phyloP scores from a whole-genome alignment of 2,888 invertebrate species.

The Tinea trinotella region DNA sequence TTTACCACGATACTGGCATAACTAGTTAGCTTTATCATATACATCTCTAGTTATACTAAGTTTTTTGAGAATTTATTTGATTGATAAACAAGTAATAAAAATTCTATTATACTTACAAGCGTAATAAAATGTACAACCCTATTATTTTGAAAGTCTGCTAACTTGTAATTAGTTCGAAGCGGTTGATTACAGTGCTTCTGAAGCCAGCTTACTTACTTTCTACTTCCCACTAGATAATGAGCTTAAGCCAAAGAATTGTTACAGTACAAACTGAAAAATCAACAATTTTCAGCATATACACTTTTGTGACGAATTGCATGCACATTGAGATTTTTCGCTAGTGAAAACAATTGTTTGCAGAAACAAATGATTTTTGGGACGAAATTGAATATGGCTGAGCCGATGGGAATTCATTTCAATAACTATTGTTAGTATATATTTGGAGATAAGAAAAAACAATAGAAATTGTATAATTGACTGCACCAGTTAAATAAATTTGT shows the following conservation, averaged over 20 bases:
- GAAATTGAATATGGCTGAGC: background rate
- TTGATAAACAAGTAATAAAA: background rate
- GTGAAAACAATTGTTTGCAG: background rate
- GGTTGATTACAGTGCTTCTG: constrained; percentile 25
- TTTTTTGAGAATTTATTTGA: background rate
- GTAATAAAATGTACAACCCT: background rate
- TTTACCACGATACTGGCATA: too few relatives aligned
- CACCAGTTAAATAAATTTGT: too few relatives aligned
- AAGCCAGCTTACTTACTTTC: constrained; percentile 10
- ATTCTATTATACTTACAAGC: too few relatives aligned
- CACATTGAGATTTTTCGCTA: too few relatives aligned
- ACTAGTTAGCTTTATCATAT: too few relatives aligned
- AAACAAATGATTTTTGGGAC: background rate
- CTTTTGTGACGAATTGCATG: too few relatives aligned
- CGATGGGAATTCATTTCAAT: too few relatives aligned
- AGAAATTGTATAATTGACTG: too few relatives aligned
- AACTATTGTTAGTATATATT: background rate
- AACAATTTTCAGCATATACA: background rate
- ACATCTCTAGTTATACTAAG: too few relatives aligned
- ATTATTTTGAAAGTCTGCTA: background rate
- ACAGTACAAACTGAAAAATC: background rate
- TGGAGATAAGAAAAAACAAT: background rate
- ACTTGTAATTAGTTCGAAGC: constrained; percentile 35
- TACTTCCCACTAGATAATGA: constrained; percentile 12
- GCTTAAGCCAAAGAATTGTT: constrained; percentile 6